Evolutionary conservation across 2,113 vertebrate genomes (phyloP), one percentile per base, ranked within the genome.

Genomic region (Sitta europaea): DNA sequence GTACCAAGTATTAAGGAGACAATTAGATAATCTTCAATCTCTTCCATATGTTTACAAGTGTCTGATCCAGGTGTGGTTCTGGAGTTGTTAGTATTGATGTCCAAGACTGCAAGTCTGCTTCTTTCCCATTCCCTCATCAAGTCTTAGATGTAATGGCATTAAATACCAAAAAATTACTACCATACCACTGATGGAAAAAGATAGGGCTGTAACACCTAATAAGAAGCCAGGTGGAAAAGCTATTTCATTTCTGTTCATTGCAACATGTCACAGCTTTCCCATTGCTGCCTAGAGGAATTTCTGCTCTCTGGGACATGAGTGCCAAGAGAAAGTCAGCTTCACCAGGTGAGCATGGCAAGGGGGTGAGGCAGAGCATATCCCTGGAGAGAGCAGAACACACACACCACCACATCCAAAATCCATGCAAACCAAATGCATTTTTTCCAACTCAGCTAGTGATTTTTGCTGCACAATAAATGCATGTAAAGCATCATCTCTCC

Each of bases 181-280:
- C 81, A 45, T 54, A 88, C 6, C 15, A 90, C 70, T 62, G 66
- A 70, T 1, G 35, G 92, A 91, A 94, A 90, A 92, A 96, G 91
- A 89, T 93, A 92, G 77, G 38, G 35, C 38, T 88, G 21, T 88
- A 93, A 91, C 90, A 97, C 88, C 77, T 96, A 94, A 83, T 94
- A 93, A 95, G 88, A 87, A 76, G 27, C 47, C 92, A 96, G 79
- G 86, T 93, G 94, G 76, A 76, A 96, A 95, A 94, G 29, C 78
- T 83, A 93, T 97, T 96, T 92, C 27, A 42, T 81, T 74, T 77
- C 59, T 91, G 42, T 68, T 89, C 67, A 55, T 10, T 87, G 85
- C 70, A 92, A 53, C 61, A 48, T 16, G 21, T 61, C 71, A 77
- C 55, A 80, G 78, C 51, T 88, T 83, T 91, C 55, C 59, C 28